Conservation (phyloP, 2,888 invertebrate genomes). For the Epistrophe eligans region DNA sequence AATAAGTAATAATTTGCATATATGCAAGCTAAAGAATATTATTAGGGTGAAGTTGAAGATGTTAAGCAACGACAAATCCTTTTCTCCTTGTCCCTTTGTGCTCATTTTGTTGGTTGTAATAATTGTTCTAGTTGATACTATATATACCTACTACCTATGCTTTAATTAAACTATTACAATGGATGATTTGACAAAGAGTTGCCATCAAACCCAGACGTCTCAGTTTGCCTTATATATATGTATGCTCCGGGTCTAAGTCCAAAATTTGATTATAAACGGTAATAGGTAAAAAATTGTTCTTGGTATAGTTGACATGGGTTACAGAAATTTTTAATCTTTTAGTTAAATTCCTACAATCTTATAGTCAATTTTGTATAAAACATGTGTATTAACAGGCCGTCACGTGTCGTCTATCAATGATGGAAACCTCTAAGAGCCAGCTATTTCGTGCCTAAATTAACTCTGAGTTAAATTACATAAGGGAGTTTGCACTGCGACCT, state of each 20-base stretch:
- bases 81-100: conserved; percentile 11
- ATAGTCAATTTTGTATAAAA: too few species aligned
- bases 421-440: too few species aligned
- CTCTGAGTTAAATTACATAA: too few species aligned
- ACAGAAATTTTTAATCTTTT: too few species aligned
- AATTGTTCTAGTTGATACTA: conserved; percentile 57
- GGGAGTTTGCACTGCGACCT: too few species aligned
- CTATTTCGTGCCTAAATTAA: too few species aligned
- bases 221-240: not conserved
- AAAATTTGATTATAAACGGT: not conserved
- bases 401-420: too few species aligned
- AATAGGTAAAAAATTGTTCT: too few species aligned
- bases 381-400: too few species aligned
- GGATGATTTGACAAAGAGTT: conserved; percentile 36
- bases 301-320: too few species aligned
- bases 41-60: conserved; percentile 57
- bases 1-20: conserved; percentile 40
- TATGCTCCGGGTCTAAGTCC: not conserved
- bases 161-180: conserved; percentile 55
- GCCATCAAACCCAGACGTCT: conserved; percentile 14
- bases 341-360: too few species aligned
- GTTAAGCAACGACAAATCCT: not conserved
- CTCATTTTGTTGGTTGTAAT: conserved; percentile 51
- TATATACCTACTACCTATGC: not conserved
- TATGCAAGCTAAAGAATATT: conserved; percentile 8